These are phyloP conservation scores for Mormyrus lacerda DNA, from an alignment of 2,113 vertebrate species.

Conservation along the genomic window DNA sequence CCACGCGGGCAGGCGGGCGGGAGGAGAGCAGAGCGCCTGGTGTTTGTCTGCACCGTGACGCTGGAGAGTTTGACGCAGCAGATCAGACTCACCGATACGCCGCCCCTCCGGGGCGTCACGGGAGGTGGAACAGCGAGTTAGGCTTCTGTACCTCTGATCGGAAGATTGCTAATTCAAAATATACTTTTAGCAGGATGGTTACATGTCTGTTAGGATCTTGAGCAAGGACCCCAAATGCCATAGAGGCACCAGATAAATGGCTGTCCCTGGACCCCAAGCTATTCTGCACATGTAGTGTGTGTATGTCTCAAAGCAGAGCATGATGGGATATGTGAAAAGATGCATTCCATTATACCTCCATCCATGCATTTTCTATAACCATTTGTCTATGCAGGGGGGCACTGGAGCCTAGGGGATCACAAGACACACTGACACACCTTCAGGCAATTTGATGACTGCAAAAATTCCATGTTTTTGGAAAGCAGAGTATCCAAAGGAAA, in stretches of 20 bases:
- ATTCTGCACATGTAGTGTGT: not conserved
- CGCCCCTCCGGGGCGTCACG: not conserved
- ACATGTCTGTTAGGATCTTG: not conserved
- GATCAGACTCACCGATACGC: not conserved
- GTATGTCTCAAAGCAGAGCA: not conserved
- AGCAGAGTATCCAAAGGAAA: not conserved
- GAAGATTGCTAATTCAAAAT: not conserved
- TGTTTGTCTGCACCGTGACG: not conserved
- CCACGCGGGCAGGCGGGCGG: not conserved
- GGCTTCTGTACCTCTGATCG: not conserved
- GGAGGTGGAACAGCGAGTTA: not conserved
- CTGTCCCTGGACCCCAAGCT: not conserved
- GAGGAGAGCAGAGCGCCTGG: not conserved
- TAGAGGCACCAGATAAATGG: not conserved
- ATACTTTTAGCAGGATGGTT: not conserved
- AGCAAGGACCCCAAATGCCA: not conserved
- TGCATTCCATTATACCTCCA: not conserved
- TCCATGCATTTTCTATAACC: not conserved
- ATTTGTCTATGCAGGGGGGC: not conserved
- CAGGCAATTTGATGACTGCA: not conserved
- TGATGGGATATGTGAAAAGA: not conserved
- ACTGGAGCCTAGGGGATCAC: not conserved
- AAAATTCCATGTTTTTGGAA: not conserved
- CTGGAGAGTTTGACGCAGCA: not conserved
- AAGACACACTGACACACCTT: not conserved